Percentiles rank a stretch among this genome's conserved stretches.
These are phyloP conservation scores for Pollenia labialis DNA, from an alignment of 2,888 invertebrate genomes.

Conservation along the genomic window DNA sequence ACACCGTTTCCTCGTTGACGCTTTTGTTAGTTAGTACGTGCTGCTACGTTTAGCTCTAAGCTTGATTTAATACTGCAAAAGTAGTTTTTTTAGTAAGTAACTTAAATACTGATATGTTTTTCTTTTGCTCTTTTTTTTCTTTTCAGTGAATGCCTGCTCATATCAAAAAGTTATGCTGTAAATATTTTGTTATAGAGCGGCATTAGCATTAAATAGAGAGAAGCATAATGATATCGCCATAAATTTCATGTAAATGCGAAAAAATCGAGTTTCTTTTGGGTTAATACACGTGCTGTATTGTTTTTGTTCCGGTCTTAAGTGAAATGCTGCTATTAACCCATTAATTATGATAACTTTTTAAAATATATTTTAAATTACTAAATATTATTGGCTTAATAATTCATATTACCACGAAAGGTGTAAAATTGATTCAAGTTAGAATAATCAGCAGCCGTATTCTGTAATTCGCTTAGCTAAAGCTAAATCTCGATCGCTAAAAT, in stretches of 20 bases:
- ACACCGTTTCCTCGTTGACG: constrained; percentile 51
- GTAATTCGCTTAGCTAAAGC: too few species aligned
- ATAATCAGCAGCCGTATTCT: too few species aligned
- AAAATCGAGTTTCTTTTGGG: constrained; percentile 15
- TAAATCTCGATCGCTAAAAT: too few species aligned
- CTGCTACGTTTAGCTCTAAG: constrained; percentile 29
- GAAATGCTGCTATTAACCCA: constrained; percentile 35
- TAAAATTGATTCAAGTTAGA: too few species aligned
- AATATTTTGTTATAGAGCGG: neutral
- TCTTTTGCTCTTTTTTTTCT: neutral
- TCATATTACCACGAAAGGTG: neutral
- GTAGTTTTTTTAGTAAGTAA: constrained; percentile 31
- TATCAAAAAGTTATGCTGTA: constrained; percentile 18
- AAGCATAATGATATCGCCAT: neutral
- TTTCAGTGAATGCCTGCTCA: constrained; percentile 5
- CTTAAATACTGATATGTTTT: constrained; percentile 40
- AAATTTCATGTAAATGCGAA: constrained; percentile 22
- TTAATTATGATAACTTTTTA: neutral
- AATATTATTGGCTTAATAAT: neutral
- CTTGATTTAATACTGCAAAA: constrained; percentile 27
- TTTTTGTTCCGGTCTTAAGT: constrained; percentile 26
- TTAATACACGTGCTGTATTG: constrained; percentile 46
- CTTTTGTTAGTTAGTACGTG: constrained; percentile 16
- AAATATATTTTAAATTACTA: too few species aligned
- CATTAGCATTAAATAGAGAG: neutral